These are phyloP conservation scores for Nipponacmea schrenckii DNA, from an alignment of 2,888 invertebrate species.

Conservation along the genomic window DNA sequence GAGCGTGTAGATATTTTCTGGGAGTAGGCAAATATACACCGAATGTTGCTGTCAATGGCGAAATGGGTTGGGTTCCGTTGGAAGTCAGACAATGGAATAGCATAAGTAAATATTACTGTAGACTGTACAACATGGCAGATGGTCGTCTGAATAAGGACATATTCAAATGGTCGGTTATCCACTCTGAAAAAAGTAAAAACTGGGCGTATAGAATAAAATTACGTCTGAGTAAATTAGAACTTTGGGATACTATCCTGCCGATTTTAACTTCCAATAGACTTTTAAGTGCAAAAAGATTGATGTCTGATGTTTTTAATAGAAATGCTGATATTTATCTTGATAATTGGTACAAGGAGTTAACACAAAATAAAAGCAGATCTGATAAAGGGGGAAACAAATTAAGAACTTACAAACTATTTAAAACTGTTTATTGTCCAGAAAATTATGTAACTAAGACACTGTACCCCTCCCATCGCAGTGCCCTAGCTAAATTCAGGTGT, in stretches of 20 bases:
- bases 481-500: not conserved
- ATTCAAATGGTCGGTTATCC: not conserved
- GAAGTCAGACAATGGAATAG: slow-evolving; percentile 5
- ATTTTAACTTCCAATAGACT: not conserved
- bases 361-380: not conserved
- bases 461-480: not conserved
- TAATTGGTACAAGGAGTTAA: not conserved
- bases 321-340: not conserved
- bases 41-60: slow-evolving; percentile 13
- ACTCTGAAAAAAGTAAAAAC: not conserved
- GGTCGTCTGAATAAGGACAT: not conserved
- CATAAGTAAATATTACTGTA: not conserved
- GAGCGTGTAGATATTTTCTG: slow-evolving; percentile 12
- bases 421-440: not conserved
- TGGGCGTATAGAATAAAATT: not conserved
- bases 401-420: not conserved
- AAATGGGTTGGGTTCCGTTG: slow-evolving; percentile 10
- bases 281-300: not conserved
- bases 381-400: not conserved
- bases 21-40: too few relatives aligned
- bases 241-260: too few relatives aligned
- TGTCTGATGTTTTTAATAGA: not conserved
- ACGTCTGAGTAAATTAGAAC: not conserved
- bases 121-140: not conserved
- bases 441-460: not conserved